Evolutionary conservation across 1,140 invertebrate species (phyloP), one percentile per base, ranked within the genome.

Genomic region (Brachionus rubens): DNA sequence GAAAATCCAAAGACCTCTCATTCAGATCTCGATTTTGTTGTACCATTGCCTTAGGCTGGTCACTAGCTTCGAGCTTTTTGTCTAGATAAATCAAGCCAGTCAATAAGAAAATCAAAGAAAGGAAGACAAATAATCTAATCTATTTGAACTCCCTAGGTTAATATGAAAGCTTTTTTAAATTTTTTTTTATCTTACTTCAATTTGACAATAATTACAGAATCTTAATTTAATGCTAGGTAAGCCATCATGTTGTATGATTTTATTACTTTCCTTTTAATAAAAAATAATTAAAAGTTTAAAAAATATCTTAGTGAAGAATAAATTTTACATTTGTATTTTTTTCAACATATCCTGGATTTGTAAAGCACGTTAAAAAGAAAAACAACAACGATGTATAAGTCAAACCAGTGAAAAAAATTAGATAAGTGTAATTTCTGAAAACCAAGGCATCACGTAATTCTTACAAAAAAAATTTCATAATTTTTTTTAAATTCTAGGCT

Each of bases 281-380:
- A 36, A 14, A 19, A 21, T n/a, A n/a, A n/a, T n/a, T n/a, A n/a
- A n/a, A n/a, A n/a, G n/a, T n/a, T n/a, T n/a, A n/a, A n/a, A n/a
- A n/a, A n/a, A n/a, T n/a, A n/a, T n/a, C n/a, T n/a, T n/a, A n/a
- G n/a, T n/a, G n/a, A n/a, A n/a, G n/a, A 19, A 59, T 36, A 7
- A 40, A 36, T 36, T 3, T 14, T 1, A 36, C n/a, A 40, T 9
- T 36, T 30, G 19, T 36, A 16, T 4, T 36, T 36, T 36, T 65
- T 43, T 65, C 59, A 43, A 65, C 59, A 43, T 65, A 65, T 3
- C 59, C 59, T 3, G 59, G 59, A 65, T 65, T 65, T 65, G 12
- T 41, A 41, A 65, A 43, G n/a, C 59, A 65, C 19, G 59, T 65
- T 24, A 65, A 26, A 24, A 65, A 65, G 30, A 65, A 65, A 36